Evolutionary conservation across 2,888 invertebrate genomes (phyloP).

Genomic region (Hofmannophila pseudospretella): DNA sequence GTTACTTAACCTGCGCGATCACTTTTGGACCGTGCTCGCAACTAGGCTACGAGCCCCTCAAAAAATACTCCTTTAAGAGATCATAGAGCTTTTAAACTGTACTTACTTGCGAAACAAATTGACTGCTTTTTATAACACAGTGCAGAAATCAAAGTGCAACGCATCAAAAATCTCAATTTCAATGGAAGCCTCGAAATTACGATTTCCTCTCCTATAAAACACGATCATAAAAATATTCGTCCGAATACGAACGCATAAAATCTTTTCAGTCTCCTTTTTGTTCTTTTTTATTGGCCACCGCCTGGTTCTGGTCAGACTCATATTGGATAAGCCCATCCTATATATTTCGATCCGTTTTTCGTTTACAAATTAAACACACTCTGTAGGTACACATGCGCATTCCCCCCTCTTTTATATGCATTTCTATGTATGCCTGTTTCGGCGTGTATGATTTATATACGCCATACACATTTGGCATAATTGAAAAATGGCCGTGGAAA

Average conservation of each 20-base stretch:
- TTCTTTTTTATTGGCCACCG: conserved; percentile 18
- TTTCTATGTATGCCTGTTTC: conserved; percentile 11
- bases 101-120: too few relatives aligned
- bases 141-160: background rate
- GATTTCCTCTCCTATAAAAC: conserved; percentile 10
- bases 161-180: background rate
- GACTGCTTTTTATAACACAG: too few relatives aligned
- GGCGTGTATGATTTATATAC: conserved; percentile 62
- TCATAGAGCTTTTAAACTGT: too few relatives aligned
- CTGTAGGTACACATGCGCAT: conserved; percentile 19
- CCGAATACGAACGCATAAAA: conserved; percentile 27
- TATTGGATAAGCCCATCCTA: conserved; percentile 47
- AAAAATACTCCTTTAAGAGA: too few relatives aligned
- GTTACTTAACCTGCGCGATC: too few relatives aligned
- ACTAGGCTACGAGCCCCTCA: too few relatives aligned
- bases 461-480: conserved; percentile 72
- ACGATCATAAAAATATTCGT: conserved; percentile 40
- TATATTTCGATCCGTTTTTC: conserved; percentile 53
- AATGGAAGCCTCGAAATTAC: conserved; percentile 1
- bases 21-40: too few relatives aligned
- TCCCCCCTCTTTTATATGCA: conserved; percentile 13
- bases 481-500: conserved; percentile 68
- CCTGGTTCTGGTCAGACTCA: conserved; percentile 39
- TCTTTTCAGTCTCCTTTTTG: conserved; percentile 25
- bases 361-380: conserved; percentile 68